phyloP scores from a whole-genome alignment of 2,113 vertebrate genomes.

The Zingel zingel region DNA sequence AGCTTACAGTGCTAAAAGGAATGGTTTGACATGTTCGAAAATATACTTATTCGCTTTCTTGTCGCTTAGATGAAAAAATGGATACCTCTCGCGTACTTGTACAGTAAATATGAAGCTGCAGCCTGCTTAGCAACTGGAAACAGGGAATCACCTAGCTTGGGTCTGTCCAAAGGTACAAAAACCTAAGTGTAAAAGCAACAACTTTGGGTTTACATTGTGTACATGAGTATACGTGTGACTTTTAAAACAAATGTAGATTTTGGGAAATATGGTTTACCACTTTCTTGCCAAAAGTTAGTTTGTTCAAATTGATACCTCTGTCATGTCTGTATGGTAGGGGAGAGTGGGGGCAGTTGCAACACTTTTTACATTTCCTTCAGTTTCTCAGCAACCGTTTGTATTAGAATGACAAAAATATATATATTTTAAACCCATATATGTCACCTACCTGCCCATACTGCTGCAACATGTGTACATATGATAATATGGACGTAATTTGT shows the following conservation, averaged over 20 bases:
- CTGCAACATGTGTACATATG: too few relatives aligned
- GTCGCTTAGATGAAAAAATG: neutral
- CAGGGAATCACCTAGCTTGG: neutral
- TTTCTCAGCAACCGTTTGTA: too few relatives aligned
- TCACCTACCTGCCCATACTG: too few relatives aligned
- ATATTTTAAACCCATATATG: too few relatives aligned
- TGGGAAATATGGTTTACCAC: neutral
- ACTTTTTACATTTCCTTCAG: too few relatives aligned
- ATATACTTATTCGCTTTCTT: neutral
- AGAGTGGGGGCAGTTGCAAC: too few relatives aligned
- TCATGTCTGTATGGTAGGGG: neutral
- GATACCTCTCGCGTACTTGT: neutral
- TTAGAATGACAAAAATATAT: too few relatives aligned
- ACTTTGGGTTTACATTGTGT: neutral
- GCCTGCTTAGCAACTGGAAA: neutral
- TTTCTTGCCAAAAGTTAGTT: neutral
- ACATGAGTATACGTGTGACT: neutral
- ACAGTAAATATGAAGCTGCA: neutral
- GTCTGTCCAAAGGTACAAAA: neutral
- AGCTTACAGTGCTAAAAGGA: neutral
- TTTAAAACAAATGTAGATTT: neutral
- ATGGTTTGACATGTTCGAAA: neutral
- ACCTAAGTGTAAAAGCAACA: neutral
- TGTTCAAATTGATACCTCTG: neutral
- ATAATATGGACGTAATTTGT: too few relatives aligned